phyloP scores from a whole-genome alignment of 2,797 vertebrate species.

The Argya squamiceps region DNA sequence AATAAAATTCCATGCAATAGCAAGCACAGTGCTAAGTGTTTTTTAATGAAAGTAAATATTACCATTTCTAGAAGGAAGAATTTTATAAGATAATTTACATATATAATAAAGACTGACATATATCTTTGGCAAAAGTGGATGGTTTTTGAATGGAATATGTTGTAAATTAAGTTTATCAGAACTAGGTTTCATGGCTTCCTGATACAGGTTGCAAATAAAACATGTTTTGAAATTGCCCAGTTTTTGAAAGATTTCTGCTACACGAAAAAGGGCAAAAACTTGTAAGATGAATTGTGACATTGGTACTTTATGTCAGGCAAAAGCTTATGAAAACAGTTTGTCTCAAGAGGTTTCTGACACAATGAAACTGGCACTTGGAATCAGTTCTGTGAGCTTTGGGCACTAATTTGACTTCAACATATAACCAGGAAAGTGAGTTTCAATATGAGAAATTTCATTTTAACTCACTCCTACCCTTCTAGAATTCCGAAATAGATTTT shows the following conservation, averaged over 20 bases:
- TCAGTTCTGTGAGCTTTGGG: accelerated
- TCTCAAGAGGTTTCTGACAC: background rate
- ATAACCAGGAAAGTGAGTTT: background rate
- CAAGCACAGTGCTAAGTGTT: background rate
- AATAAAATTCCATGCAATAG: background rate
- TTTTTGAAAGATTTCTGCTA: background rate
- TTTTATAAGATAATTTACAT: background rate
- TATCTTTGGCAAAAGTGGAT: background rate
- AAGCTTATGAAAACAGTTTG: background rate
- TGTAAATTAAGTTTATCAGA: background rate
- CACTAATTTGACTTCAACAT: background rate
- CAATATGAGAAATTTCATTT: background rate
- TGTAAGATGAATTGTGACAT: background rate
- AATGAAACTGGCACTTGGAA: background rate
- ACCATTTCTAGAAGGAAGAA: background rate
- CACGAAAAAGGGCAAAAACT: background rate
- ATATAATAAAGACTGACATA: background rate
- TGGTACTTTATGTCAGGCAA: background rate
- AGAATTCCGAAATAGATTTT: background rate
- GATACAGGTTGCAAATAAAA: background rate
- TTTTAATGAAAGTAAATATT: background rate
- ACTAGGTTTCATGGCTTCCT: background rate
- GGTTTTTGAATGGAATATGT: background rate
- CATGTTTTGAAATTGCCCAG: background rate
- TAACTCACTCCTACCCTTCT: background rate